These are phyloP conservation scores for Caenorhabditis inopinata DNA, from an alignment of 1,140 invertebrate genomes.

Conservation along the genomic window DNA sequence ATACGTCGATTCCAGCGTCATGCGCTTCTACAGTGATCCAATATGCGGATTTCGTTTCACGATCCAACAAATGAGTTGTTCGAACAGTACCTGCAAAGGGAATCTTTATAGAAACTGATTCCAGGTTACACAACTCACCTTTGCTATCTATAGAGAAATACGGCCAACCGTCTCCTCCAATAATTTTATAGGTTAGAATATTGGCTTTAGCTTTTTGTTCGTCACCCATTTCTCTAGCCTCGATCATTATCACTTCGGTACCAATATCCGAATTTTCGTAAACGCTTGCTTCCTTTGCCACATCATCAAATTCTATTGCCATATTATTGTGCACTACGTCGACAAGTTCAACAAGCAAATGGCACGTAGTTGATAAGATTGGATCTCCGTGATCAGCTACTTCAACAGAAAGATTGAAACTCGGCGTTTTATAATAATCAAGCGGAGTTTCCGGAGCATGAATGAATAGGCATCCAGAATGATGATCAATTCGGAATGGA, in stretches of 20 bases:
- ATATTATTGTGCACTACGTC: constrained; percentile 89
- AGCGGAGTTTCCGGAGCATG: constrained; percentile 49
- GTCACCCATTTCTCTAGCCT: constrained; percentile 78
- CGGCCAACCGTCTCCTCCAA: constrained; percentile 84
- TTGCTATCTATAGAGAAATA: constrained; percentile 77
- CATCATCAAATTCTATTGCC: constrained; percentile 81
- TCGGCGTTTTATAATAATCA: constrained; percentile 56
- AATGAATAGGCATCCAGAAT: constrained; percentile 74
- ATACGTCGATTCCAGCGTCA: constrained; percentile 75
- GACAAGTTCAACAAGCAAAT: constrained; percentile 76
- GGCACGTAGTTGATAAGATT: constrained; percentile 65
- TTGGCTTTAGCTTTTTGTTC: constrained; percentile 71
- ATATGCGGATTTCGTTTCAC: constrained; percentile 81
- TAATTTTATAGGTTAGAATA: constrained; percentile 80
- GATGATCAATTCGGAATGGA: constrained; percentile 92
- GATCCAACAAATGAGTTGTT: constrained; percentile 80
- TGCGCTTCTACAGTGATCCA: constrained; percentile 90
- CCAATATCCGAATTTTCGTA: constrained; percentile 75
- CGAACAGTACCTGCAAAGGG: constrained; percentile 77
- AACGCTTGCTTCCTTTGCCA: constrained; percentile 73
- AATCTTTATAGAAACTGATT: background rate
- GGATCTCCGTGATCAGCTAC: constrained; percentile 64
- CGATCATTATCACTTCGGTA: constrained; percentile 76
- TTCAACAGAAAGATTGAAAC: constrained; percentile 59
- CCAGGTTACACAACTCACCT: background rate